Percentiles rank a stretch among this genome's conserved stretches.
Evolutionary conservation across 2,888 invertebrate genomes (phyloP).

Genomic region (Diarsia brunnea): DNA sequence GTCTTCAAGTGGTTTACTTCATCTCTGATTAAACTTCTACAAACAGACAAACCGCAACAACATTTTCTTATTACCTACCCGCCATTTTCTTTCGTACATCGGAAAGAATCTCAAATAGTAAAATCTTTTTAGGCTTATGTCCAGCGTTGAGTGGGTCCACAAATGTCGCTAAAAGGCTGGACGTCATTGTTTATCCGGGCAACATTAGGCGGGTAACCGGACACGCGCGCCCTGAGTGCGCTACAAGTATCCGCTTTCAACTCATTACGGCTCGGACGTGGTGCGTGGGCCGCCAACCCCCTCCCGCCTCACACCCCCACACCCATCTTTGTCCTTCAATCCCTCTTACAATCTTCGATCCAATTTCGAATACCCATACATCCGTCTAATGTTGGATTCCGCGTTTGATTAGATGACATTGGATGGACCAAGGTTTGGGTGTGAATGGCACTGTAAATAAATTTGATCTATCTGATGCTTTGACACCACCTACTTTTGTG

Average conservation of each 20-base stretch:
- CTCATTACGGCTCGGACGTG: slow-evolving; percentile 90
- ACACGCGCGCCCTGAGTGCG: slow-evolving; percentile 90
- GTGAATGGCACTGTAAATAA: slow-evolving; percentile 52
- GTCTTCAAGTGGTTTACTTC: neutral
- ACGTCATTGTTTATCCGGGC: slow-evolving; percentile 91
- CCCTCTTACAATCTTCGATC: slow-evolving; percentile 89
- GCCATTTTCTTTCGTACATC: slow-evolving; percentile 75
- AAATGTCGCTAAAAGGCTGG: slow-evolving; percentile 91
- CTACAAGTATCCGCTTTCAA: slow-evolving; percentile 91
- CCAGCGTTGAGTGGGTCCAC: slow-evolving; percentile 90
- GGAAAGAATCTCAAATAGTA: slow-evolving; percentile 86
- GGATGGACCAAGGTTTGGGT: slow-evolving; percentile 51
- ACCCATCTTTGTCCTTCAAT: slow-evolving; percentile 88
- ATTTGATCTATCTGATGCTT: slow-evolving; percentile 38
- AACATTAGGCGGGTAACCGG: slow-evolving; percentile 91
- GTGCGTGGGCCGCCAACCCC: slow-evolving; percentile 84
- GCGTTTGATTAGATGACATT: slow-evolving; percentile 82
- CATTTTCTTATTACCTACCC: slow-evolving; percentile 60
- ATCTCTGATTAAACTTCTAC: slow-evolving; percentile 14
- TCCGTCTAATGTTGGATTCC: slow-evolving; percentile 84
- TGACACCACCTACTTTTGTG: slow-evolving; percentile 20
- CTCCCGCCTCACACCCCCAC: slow-evolving; percentile 70
- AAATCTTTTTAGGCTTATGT: slow-evolving; percentile 90
- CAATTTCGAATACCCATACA: slow-evolving; percentile 88
- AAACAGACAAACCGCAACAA: slow-evolving; percentile 36